These are phyloP conservation scores for Sminthurides bifidus DNA, from an alignment of 1,140 invertebrate species.

Conservation along the genomic window DNA sequence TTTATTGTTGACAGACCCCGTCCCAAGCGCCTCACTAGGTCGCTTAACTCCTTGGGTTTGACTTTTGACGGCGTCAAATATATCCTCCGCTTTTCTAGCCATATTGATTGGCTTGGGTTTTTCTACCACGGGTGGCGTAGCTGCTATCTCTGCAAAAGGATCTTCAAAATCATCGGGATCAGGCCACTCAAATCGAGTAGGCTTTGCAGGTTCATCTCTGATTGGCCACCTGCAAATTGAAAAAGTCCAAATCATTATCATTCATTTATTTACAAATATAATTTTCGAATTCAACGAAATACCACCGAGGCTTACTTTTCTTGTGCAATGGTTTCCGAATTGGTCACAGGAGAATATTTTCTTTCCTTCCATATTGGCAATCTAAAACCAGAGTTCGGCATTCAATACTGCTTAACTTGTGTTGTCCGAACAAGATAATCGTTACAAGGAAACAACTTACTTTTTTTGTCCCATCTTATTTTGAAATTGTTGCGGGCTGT, in stretches of 20 bases:
- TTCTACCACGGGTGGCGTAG: slow-evolving; percentile 18
- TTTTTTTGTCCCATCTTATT: slow-evolving; percentile 15
- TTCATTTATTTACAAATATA: not conserved
- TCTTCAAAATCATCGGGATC: slow-evolving; percentile 25
- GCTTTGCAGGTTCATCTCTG: slow-evolving; percentile 43
- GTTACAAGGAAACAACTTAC: slow-evolving; percentile 7
- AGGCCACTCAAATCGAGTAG: slow-evolving; percentile 42
- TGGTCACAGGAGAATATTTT: slow-evolving; percentile 33
- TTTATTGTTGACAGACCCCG: not conserved
- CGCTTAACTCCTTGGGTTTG: slow-evolving; percentile 18
- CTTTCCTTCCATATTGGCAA: slow-evolving; percentile 47
- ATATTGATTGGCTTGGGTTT: too few relatives aligned
- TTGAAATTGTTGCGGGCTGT: too few relatives aligned
- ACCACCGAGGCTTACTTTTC: slow-evolving; percentile 11
- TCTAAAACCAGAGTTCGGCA: slow-evolving; percentile 31
- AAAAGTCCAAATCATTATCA: slow-evolving; percentile 1
- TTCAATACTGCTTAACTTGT: too few relatives aligned
- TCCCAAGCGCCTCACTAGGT: too few relatives aligned
- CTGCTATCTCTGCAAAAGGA: not conserved
- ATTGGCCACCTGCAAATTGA: slow-evolving; percentile 15
- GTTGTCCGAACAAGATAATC: slow-evolving; percentile 8
- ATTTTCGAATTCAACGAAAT: not conserved
- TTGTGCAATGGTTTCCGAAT: slow-evolving; percentile 7
- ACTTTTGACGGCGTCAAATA: slow-evolving; percentile 30
- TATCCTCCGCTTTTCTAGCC: slow-evolving; percentile 22